phyloP scores from a whole-genome alignment of 2,113 vertebrate species.

The Motacilla tschutschensis region DNA sequence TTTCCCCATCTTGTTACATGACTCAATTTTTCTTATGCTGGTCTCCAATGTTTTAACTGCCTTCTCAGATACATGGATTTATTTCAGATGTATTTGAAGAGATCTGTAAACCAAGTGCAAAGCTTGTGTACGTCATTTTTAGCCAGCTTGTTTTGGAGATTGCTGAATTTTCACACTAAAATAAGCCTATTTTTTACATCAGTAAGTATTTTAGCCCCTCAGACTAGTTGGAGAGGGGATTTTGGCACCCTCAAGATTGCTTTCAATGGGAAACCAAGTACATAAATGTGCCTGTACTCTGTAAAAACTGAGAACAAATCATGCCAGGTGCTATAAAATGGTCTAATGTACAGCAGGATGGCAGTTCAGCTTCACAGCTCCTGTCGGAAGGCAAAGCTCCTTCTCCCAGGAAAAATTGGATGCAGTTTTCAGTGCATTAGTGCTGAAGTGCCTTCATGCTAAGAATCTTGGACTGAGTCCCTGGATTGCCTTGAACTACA shows the following conservation, averaged over 20 bases:
- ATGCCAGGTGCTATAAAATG: background rate
- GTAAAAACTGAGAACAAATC: constrained; percentile 19
- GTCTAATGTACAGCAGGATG: constrained; percentile 8
- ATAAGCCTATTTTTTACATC: background rate
- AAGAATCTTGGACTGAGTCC: background rate
- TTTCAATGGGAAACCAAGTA: background rate
- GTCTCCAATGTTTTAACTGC: constrained; percentile 24
- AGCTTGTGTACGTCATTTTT: background rate
- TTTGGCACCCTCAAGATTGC: background rate
- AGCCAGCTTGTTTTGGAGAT: background rate
- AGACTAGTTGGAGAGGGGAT: background rate
- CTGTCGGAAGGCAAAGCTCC: background rate
- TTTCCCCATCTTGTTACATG: background rate
- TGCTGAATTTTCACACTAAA: background rate
- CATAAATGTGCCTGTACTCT: background rate
- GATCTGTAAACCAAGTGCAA: constrained; percentile 11
- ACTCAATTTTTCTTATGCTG: constrained; percentile 24
- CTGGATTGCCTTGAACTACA: background rate
- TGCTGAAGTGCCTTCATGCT: background rate
- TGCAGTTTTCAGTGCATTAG: background rate
- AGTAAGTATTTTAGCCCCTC: background rate
- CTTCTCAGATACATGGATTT: background rate
- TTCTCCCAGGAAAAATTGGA: background rate
- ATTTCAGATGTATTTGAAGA: background rate
- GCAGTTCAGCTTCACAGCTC: background rate